Evolutionary conservation across 2,888 invertebrate species (phyloP), one percentile per base, ranked within the genome.

Genomic region (Phengaris alcon): DNA sequence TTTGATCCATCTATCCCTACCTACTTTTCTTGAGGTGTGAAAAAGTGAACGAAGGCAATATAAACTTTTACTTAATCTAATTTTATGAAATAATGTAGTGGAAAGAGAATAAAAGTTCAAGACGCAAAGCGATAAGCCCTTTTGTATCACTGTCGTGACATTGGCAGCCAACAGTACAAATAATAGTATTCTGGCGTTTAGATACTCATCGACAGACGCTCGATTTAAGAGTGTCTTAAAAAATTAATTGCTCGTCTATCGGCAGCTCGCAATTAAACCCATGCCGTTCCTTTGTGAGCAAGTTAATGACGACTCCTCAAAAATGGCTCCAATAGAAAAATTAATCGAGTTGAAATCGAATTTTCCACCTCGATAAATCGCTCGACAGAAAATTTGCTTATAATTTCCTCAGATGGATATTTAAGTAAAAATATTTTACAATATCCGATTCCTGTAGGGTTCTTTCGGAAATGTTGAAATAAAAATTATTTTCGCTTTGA

Each of bases 241-340:
- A 76, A 76, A 59, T 59, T 76, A 74, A 74, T 76, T 69, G 74
- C 74, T 74, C 59, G 68, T 59, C 57, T 51, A 59, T 64, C 74
- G 68, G 46, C 75, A 68, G 68, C 55, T 68, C 48, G 78, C 77
- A 78, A 80, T 81, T 81, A 81, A 79, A 79, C 77, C 78, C 75
- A 74, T 79, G 78, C 78, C 78, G 77, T 79, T 80, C 75, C 77
- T 82, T 81, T 80, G 82, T 82, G 80, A 69, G 54, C 55, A 70
- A 80, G 79, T 78, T 82, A 82, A 82, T 81, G 80, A 82, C 78
- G 80, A 81, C 80, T 79, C 77, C 78, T 78, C 79, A 81, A 78
- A 80, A 80, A 70, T 72, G 79, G 69, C 77, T 74, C 72, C 77
- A 75, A 78, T 78, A 77, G 78, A 80, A 81, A 80, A 80, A 80